phyloP scores from a whole-genome alignment of 2,113 vertebrate species.

The Pelusios castaneus region DNA sequence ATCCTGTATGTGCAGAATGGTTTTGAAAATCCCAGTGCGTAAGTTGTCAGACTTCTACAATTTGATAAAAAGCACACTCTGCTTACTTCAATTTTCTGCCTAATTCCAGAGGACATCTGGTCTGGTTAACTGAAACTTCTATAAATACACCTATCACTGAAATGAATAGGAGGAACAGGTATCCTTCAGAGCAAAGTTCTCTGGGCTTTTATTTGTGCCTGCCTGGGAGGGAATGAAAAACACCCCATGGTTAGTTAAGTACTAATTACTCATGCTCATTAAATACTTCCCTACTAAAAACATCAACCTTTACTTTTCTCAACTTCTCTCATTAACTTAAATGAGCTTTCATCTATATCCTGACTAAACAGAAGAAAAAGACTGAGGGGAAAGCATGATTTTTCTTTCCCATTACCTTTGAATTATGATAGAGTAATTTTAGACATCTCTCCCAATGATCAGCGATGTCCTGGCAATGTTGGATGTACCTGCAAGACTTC shows the following conservation, averaged over 20 bases:
- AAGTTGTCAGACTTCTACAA: background rate
- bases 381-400: background rate
- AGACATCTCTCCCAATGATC: background rate
- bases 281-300: background rate
- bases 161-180: background rate
- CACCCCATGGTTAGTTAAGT: background rate
- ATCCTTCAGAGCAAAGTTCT: background rate
- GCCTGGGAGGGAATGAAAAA: background rate
- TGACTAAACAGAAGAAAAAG: background rate
- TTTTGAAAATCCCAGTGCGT: background rate
- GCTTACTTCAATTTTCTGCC: background rate
- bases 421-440: background rate
- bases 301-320: background rate
- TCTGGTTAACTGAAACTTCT: background rate
- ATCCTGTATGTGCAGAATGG: background rate
- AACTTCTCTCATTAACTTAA: background rate
- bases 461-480: rapidly evolving
- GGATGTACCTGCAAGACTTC: background rate
- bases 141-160: background rate
- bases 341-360: background rate
- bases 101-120: background rate
- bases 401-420: background rate
- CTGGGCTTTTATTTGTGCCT: background rate
- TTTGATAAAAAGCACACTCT: background rate
- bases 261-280: rapidly evolving